Conservation (phyloP, 2,113 vertebrate species). For the Anguilla rostrata region DNA sequence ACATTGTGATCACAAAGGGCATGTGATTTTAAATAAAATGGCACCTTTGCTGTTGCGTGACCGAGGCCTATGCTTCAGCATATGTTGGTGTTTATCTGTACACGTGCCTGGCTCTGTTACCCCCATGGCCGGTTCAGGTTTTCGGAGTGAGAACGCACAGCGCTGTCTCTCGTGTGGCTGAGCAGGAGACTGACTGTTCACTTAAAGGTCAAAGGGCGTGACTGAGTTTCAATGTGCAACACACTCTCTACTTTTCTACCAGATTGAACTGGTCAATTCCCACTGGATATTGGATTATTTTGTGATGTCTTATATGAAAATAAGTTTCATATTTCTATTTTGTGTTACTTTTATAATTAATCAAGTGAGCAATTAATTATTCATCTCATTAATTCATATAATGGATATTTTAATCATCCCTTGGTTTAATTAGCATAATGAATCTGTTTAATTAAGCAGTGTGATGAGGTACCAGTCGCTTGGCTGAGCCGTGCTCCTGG, state of each 20-base stretch:
- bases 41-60: no score
- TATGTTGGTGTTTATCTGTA: no score
- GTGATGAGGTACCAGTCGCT: conserved; percentile 34
- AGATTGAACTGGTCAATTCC: background rate
- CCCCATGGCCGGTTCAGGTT: no score
- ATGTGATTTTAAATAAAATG: no score
- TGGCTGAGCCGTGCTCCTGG: background rate
- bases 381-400: conserved; percentile 55
- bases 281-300: background rate
- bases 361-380: conserved; percentile 58
- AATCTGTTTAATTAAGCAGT: conserved; percentile 59
- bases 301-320: conserved; percentile 10
- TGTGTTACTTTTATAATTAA: conserved; percentile 54
- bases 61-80: no score
- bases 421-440: conserved; percentile 62
- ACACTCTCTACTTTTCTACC: background rate
- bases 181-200: background rate
- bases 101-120: no score
- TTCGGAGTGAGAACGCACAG: no score
- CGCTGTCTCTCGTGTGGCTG: no score
- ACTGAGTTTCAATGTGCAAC: background rate
- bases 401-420: conserved; percentile 27
- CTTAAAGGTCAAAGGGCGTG: background rate
- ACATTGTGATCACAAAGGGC: no score
- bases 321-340: conserved; percentile 22